Evolutionary conservation across 1,140 invertebrate species (phyloP).

Genomic region (Eciton burchellii): DNA sequence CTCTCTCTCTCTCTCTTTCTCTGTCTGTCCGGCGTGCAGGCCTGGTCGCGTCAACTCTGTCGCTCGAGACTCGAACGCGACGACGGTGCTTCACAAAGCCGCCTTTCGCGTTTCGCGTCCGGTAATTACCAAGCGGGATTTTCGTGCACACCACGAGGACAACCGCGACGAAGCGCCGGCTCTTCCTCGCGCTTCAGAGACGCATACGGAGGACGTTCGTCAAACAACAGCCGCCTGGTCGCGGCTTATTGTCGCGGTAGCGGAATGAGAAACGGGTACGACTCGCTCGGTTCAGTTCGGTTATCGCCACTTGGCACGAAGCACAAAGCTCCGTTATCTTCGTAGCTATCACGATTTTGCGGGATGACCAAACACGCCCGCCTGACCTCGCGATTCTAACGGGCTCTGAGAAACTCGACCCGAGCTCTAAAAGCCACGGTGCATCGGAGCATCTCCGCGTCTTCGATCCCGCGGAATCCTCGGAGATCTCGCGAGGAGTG

Average conservation of each 20-base stretch:
- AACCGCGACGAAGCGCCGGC: background rate
- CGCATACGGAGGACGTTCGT: background rate
- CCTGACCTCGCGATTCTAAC: constrained; percentile 27
- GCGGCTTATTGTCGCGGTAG: background rate
- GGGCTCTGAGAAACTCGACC: constrained; percentile 11
- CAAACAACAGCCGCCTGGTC: constrained; percentile 6
- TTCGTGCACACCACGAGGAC: constrained; percentile 18
- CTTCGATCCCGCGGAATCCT: constrained; percentile 51
- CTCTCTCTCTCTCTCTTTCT: constrained; percentile 65
- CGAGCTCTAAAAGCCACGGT: constrained; percentile 22
- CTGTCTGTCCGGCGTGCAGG: background rate
- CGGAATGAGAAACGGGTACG: background rate
- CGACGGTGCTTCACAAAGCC: constrained; percentile 54
- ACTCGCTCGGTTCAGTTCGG: background rate
- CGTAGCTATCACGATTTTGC: background rate
- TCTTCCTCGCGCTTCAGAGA: background rate
- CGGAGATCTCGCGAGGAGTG: constrained; percentile 32
- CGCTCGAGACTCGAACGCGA: constrained; percentile 63
- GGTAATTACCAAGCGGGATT: constrained; percentile 68
- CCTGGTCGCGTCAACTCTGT: constrained; percentile 61
- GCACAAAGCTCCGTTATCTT: background rate
- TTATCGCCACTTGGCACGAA: background rate
- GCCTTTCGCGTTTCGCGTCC: constrained; percentile 52
- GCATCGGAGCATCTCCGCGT: constrained; percentile 38
- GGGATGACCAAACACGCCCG: background rate